Evolutionary conservation across 2,113 vertebrate species (phyloP).

Genomic region (Anarhynchus alexandrinus): DNA sequence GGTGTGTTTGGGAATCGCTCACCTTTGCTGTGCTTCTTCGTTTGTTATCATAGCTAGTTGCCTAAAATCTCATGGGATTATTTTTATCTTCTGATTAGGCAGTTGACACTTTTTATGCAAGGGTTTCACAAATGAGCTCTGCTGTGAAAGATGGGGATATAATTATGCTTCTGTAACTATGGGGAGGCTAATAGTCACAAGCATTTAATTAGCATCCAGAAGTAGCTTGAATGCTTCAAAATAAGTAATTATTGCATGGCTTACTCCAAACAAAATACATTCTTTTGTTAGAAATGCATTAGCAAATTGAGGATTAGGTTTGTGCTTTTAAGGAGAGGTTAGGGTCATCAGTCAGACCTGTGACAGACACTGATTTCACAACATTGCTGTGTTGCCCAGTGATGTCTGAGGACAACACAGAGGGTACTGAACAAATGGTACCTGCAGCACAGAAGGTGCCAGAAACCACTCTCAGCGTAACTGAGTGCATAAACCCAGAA

Average conservation of each 20-base stretch:
- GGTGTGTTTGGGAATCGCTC: not conserved
- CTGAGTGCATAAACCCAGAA: not conserved
- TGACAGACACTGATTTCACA: not conserved
- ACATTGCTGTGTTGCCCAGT: not conserved
- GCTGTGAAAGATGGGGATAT: not conserved
- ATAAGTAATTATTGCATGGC: not conserved
- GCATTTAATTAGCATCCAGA: conserved; percentile 17
- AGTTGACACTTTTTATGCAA: not conserved
- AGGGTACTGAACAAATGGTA: conserved; percentile 10
- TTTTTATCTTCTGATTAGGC: conserved; percentile 6
- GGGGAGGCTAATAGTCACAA: not conserved
- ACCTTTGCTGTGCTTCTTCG: not conserved
- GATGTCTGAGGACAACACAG: not conserved
- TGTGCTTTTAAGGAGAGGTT: not conserved
- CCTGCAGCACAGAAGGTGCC: not conserved
- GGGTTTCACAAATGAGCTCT: not conserved
- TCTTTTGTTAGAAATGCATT: not conserved
- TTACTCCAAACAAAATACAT: not conserved
- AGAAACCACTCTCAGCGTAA: not conserved
- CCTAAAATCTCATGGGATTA: not conserved
- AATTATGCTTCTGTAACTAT: not conserved
- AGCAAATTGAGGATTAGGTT: not conserved
- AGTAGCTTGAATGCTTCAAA: not conserved
- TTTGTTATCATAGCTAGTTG: not conserved
- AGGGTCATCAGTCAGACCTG: not conserved